phyloP scores from a whole-genome alignment of 1,140 invertebrate genomes.

The Zaprionus camerounensis region DNA sequence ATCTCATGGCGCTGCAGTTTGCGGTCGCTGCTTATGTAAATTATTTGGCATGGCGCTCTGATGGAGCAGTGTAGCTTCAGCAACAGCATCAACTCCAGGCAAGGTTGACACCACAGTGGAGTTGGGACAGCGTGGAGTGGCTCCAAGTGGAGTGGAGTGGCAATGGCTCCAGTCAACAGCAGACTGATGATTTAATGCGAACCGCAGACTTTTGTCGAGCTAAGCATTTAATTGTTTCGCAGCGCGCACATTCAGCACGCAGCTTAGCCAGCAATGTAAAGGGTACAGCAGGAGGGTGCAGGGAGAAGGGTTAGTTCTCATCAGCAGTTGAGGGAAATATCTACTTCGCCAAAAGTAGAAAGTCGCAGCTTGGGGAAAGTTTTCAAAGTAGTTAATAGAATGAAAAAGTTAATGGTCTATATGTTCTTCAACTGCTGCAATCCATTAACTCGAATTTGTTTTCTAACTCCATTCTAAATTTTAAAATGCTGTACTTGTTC shows the following conservation, averaged over 20 bases:
- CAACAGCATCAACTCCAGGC: constrained; percentile 11
- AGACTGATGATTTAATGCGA: constrained; percentile 82
- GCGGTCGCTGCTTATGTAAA: constrained; percentile 80
- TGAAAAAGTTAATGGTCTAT: constrained; percentile 1
- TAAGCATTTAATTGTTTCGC: constrained; percentile 82
- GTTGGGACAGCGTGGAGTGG: not conserved
- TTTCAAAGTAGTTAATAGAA: not conserved
- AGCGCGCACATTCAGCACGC: constrained; percentile 48
- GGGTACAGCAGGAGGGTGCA: not conserved
- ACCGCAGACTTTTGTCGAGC: constrained; percentile 80
- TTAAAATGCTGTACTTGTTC: not conserved
- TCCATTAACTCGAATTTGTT: not conserved
- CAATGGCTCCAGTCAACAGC: constrained; percentile 50
- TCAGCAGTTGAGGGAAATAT: constrained; percentile 1
- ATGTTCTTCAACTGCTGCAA: not conserved
- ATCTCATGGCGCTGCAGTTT: constrained; percentile 56
- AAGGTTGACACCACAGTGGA: constrained; percentile 20
- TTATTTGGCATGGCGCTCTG: constrained; percentile 67
- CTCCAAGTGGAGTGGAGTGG: not conserved
- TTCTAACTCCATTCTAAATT: not conserved
- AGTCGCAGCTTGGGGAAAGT: not conserved
- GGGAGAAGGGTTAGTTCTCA: not conserved
- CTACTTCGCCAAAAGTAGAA: not conserved
- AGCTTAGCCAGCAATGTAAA: constrained; percentile 1
- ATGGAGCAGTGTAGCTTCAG: constrained; percentile 43